Evolutionary conservation across 2,888 invertebrate species (phyloP).

Genomic region (Ptychoptera albimana): DNA sequence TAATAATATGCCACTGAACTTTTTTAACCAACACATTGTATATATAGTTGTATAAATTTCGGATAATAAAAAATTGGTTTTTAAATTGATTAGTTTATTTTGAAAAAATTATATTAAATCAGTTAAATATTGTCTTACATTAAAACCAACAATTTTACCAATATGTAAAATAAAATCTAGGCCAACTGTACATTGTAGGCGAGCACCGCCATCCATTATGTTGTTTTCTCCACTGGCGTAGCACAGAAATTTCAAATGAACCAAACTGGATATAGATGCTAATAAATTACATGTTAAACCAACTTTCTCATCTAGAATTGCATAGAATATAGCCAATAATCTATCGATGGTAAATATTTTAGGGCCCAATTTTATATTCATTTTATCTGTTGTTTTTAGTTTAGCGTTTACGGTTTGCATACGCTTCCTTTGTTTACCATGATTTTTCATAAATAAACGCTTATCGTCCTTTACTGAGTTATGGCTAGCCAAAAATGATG

Average conservation of each 20-base stretch:
- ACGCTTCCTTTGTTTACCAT: constrained; percentile 54
- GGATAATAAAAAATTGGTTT: no score
- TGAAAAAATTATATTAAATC: constrained; percentile 39
- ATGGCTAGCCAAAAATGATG: constrained; percentile 84
- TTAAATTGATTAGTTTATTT: neutral
- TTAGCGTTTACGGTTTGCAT: constrained; percentile 42
- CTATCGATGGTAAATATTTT: constrained; percentile 69
- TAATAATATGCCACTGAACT: no score
- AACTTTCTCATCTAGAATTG: constrained; percentile 70
- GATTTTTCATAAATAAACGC: constrained; percentile 66
- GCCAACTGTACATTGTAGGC: constrained; percentile 73
- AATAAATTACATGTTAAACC: constrained; percentile 74
- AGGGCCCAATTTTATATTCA: constrained; percentile 62
- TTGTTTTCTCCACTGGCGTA: constrained; percentile 52
- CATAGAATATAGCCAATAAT: constrained; percentile 75
- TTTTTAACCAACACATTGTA: no score
- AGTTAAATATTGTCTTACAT: constrained; percentile 57
- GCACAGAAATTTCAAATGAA: constrained; percentile 63
- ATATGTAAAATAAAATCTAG: constrained; percentile 66
- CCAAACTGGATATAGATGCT: constrained; percentile 72
- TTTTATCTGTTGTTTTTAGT: constrained; percentile 34
- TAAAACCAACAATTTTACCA: constrained; percentile 59
- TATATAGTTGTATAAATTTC: no score
- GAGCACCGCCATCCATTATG: constrained; percentile 53
- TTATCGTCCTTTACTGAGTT: constrained; percentile 82